Evolutionary conservation across 1,140 invertebrate genomes (phyloP), one percentile per base, ranked within the genome.

Genomic region (Contarinia nasturtii): DNA sequence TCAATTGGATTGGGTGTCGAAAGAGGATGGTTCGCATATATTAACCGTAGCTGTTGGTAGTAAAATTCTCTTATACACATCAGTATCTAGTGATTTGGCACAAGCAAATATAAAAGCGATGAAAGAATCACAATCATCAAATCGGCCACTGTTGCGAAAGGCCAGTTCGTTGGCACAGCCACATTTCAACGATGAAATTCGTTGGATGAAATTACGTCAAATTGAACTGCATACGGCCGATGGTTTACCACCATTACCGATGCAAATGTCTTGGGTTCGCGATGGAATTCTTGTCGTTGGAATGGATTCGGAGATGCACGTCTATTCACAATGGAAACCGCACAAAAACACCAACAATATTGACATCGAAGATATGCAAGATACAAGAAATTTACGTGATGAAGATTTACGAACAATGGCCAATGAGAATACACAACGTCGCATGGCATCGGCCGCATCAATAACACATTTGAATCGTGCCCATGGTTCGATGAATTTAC

Each of bases 301-400:
- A 19, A 97, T 99, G 92, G 91, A 97, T 59, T 98, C 92, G 27
- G 95, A 99, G 65, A 97, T 98, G 90, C 91, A 98, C 56, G 91
- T 98, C 0, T 98, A 97, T 60, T 94, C 91, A 0, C 95, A 98
- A 61, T 98, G 95, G 94, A 87, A 86, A 55, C 81, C 83, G 0
- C 54, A 61, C 7, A 54, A 57, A 45, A 55, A 53, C 18, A 47
- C 53, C 22, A 49, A 54, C 20, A 52, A 47, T 5, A 61, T 71
- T 27, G 59, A 61, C 3, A 61, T 71, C 22, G 61, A 63, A 10
- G 61, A 64, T 52, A 50, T 59, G 33, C 50, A 54, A 8, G 81
- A 85, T 48, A 80, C 77, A 8, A 69, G 85, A 15, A 84, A 82
- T 48, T 60, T 87, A 1, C 71, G 83, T 0, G 87, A 91, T 53